A percentile compares a stretch with the other conserved stretches of the same genome.
Evolutionary conservation across 2,888 invertebrate genomes (phyloP).

Genomic region (Cetonia aurata): DNA sequence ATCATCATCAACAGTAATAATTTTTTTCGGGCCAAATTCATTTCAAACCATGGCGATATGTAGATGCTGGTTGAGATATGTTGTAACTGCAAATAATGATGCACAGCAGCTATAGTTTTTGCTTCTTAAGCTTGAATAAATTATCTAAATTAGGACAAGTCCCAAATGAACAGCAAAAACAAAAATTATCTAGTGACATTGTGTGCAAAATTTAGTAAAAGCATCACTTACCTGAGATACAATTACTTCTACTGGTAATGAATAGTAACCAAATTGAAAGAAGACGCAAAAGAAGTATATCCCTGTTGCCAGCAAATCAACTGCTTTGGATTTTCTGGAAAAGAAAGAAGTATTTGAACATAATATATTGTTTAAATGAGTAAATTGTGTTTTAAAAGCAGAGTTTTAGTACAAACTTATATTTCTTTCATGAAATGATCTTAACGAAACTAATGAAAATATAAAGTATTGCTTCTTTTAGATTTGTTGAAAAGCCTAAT

Average conservation of each 20-base stretch:
- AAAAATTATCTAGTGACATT: neutral
- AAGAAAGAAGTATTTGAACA: neutral
- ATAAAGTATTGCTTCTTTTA: too few relatives aligned
- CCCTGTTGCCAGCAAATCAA: neutral
- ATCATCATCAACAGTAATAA: constrained; percentile 30
- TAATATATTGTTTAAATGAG: too few relatives aligned
- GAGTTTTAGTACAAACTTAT: neutral
- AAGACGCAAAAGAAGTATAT: constrained; percentile 28
- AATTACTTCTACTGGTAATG: constrained; percentile 37
- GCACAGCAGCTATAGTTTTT: neutral
- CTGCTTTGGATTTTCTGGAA: too few relatives aligned
- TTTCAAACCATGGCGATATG: constrained; percentile 36
- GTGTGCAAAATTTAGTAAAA: too few relatives aligned
- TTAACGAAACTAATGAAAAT: neutral
- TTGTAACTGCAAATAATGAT: constrained; percentile 7
- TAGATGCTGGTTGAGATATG: constrained; percentile 21
- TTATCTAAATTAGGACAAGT: too few relatives aligned
- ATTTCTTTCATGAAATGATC: neutral
- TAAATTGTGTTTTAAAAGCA: too few relatives aligned
- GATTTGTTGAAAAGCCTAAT: too few relatives aligned
- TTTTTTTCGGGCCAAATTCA: constrained; percentile 18
- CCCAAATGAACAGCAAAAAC: too few relatives aligned
- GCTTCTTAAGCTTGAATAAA: too few relatives aligned
- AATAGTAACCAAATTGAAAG: constrained; percentile 31
- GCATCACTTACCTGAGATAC: constrained; percentile 14